phyloP scores from a whole-genome alignment of 1,140 invertebrate species.

The Rhagoletis pomonella region DNA sequence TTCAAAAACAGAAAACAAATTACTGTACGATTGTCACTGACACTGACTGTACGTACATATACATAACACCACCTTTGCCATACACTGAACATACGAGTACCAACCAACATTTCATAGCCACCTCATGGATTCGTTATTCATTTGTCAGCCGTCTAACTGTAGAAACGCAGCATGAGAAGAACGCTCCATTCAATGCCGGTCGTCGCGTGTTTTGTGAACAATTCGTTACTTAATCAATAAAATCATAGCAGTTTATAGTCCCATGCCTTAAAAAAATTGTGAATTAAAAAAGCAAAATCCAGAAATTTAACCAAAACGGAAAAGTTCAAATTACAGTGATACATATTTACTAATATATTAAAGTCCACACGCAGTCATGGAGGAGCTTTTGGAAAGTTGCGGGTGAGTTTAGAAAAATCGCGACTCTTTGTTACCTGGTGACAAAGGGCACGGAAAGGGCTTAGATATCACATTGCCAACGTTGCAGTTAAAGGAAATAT shows the following conservation, averaged over 20 bases:
- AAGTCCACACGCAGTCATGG: neutral
- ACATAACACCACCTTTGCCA: too few species aligned
- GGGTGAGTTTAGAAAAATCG: neutral
- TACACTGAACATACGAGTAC: neutral
- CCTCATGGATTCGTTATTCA: neutral
- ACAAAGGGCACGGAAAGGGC: too few species aligned
- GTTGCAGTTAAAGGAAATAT: neutral
- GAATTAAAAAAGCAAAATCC: too few species aligned
- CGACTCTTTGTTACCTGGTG: too few species aligned
- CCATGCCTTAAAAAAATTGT: too few species aligned
- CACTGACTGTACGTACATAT: neutral
- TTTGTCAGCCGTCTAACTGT: neutral
- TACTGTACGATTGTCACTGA: too few species aligned
- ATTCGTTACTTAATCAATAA: slow-evolving; percentile 43
- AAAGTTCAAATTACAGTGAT: neutral
- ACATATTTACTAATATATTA: neutral
- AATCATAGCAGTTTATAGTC: neutral
- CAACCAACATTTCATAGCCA: too few species aligned
- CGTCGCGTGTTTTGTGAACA: slow-evolving; percentile 33
- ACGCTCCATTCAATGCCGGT: neutral
- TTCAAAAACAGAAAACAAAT: too few species aligned
- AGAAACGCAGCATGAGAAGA: neutral
- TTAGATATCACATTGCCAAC: neutral
- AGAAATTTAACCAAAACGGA: neutral
- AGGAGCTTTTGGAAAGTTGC: slow-evolving; percentile 13